Evolutionary conservation across 2,888 invertebrate genomes (phyloP).

Genomic region (Caenorhabditis sp.): DNA sequence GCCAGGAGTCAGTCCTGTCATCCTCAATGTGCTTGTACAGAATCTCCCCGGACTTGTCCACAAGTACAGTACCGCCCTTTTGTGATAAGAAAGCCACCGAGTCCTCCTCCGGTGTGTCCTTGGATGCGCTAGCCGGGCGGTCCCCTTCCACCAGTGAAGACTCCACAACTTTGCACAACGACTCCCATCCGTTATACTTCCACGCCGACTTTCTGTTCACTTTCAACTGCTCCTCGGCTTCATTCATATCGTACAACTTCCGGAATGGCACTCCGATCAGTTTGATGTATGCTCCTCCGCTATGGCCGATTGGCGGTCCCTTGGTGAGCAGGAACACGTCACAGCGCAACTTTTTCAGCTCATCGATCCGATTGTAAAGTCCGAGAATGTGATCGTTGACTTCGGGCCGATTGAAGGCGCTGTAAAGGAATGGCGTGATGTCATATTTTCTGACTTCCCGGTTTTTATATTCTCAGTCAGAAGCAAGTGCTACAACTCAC

Average conservation of each 20-base stretch:
- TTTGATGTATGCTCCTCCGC: constrained; percentile 74
- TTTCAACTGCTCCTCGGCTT: constrained; percentile 68
- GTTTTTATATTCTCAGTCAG: neutral
- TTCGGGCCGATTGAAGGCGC: constrained; percentile 69
- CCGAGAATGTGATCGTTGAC: constrained; percentile 71
- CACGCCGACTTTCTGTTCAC: constrained; percentile 64
- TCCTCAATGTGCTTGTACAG: constrained; percentile 69
- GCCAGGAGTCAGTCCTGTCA: constrained; percentile 62
- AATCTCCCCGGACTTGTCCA: constrained; percentile 66
- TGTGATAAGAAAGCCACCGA: constrained; percentile 58
- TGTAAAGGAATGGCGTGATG: constrained; percentile 37
- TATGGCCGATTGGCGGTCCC: constrained; percentile 71
- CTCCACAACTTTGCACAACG: constrained; percentile 66
- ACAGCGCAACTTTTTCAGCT: constrained; percentile 63
- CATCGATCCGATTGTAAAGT: constrained; percentile 71
- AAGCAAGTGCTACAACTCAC: constrained; percentile 39
- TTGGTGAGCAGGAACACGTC: constrained; percentile 72
- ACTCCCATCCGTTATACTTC: constrained; percentile 63
- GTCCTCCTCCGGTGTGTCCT: constrained; percentile 38
- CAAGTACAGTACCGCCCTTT: constrained; percentile 68
- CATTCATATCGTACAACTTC: constrained; percentile 70
- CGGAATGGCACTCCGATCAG: constrained; percentile 74
- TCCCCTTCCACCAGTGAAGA: constrained; percentile 53
- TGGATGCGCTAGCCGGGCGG: constrained; percentile 11
- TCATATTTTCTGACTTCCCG: too few species aligned